These are phyloP conservation scores for Molothrus ater DNA, from an alignment of 2,797 vertebrate species.

Conservation along the genomic window DNA sequence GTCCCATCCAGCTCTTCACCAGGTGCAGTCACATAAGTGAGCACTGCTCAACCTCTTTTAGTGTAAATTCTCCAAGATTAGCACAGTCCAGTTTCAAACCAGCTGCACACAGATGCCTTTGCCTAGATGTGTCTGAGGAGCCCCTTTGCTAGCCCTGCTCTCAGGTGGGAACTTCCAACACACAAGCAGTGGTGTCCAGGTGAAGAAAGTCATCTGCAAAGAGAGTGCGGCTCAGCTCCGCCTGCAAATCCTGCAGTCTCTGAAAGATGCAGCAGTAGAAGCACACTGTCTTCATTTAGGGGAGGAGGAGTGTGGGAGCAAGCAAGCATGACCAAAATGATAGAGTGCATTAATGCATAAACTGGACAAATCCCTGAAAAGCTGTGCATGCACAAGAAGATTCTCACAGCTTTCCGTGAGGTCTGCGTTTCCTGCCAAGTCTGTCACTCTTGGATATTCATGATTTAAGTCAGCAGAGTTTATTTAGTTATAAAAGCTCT, in stretches of 20 bases:
- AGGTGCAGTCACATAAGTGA: neutral
- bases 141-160: neutral
- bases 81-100: neutral
- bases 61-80: neutral
- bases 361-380: neutral
- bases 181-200: neutral
- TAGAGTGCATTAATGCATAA: neutral
- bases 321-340: neutral
- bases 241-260: neutral
- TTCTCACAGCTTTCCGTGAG: neutral
- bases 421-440: neutral
- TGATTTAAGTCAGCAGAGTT: neutral
- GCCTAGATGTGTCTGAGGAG: neutral
- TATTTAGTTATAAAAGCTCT: neutral
- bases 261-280: neutral
- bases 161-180: neutral
- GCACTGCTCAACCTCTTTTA: neutral
- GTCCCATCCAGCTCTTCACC: neutral
- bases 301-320: neutral
- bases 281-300: neutral
- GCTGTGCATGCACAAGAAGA: neutral
- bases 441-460: neutral
- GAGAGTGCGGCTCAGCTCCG: neutral
- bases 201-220: neutral
- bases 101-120: neutral